These are phyloP conservation scores for Glomeris maerens DNA, from an alignment of 1,140 invertebrate genomes.

Conservation along the genomic window DNA sequence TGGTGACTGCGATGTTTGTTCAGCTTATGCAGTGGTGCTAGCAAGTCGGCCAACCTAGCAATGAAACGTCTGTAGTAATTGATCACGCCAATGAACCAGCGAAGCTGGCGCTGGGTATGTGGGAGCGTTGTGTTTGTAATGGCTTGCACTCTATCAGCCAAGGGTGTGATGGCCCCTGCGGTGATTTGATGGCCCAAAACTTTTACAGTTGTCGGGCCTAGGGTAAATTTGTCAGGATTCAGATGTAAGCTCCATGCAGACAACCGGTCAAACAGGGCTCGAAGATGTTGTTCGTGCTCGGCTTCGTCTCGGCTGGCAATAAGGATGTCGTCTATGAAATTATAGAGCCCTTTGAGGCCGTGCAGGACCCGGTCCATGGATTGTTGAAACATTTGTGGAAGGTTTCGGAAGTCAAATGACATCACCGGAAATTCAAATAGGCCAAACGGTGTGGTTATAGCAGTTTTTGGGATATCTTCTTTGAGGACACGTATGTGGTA, in stretches of 20 bases:
- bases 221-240: conserved; percentile 8
- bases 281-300: conserved; percentile 8
- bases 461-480: conserved; percentile 16
- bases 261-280: conserved; percentile 12
- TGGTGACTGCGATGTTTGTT: too few relatives aligned
- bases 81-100: neutral
- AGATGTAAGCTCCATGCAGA: conserved; percentile 11
- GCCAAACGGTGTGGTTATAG: too few relatives aligned
- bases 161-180: neutral
- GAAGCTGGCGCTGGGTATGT: too few relatives aligned
- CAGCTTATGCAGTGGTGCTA: neutral
- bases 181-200: conserved; percentile 16
- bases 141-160: neutral
- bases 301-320: neutral
- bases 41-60: too few relatives aligned
- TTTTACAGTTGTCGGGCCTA: conserved; percentile 1
- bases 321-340: conserved; percentile 16
- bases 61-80: conserved; percentile 11
- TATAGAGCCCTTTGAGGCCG: conserved; percentile 7
- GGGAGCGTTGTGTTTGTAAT: conserved; percentile 4
- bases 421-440: too few relatives aligned
- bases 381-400: conserved; percentile 19
- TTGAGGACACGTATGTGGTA: conserved; percentile 11
- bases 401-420: conserved; percentile 25
- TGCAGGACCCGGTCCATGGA: conserved; percentile 14